Evolutionary conservation across 2,888 invertebrate genomes (phyloP), one percentile per base, ranked within the genome.

Genomic region (Hirtodrosophila histrioides): DNA sequence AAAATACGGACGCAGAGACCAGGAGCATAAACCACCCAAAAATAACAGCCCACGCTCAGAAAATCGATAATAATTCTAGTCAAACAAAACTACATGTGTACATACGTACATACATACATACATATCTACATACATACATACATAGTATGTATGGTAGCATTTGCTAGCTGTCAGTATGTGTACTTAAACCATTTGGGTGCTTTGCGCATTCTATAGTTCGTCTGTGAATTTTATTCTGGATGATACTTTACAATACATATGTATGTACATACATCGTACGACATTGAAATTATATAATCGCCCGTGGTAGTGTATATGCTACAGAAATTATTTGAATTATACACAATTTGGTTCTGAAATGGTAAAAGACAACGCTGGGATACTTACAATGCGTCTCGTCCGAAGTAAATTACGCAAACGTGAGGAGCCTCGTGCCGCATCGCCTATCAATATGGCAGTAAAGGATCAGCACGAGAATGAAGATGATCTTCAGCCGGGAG

Each of bases 351-450:
- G 43, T 65, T 65, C 39, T 54, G 68, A 43, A 80, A 96, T 96
- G 96, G 96, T 96, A 92, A 76, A 67, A 58, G 96, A 96, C 92
- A 95, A 94, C 93, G 95, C 95, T 93, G 95, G 95, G 92, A 95
- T 95, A 91, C 94, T 96, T 95, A 96, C 96, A 92, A 95, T 96
- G 92, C 96, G 96, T 93, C 95, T 96, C 95, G 96, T 96, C 93
- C 96, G 96, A 94, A 96, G 96, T 93, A 96, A 96, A 93, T 94
- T 96, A 93, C 94, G 96, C 90, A 96, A 96, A 93, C 94, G 96
- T 86, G 96, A 96, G 92, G 96, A 96, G 77, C 94, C 94, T 89
- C 93, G 94, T 39, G 88, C 94, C 44, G 24, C 55, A 9, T 35
- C 62, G 24, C 35, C 76, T 9, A 55, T 49, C 12, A 65, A 49